Base-by-base conservation (phyloP, 2,113 vertebrate species). In the Pomatorhinus ruficollis region DNA sequence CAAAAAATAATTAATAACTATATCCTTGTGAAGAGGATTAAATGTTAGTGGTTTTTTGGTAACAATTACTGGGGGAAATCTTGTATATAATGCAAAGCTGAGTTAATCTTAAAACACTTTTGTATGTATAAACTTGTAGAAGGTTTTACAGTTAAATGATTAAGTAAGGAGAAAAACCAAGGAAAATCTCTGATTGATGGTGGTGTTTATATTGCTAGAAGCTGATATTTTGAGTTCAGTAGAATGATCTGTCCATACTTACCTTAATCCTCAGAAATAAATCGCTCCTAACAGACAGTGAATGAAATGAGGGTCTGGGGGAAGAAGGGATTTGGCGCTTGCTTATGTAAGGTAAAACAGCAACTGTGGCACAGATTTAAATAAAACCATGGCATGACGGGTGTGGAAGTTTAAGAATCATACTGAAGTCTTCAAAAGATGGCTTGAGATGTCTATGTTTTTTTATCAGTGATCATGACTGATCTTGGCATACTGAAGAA, bases 1-100 rank as follows among this genome's bases (percentile, higher is more conserved):
- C 39, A 95, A 76, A 93, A 95, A 96, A 94, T 90, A 95, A 97
- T 96, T 95, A 95, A 66, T 83, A 96, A 80, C 37, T 78, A 42
- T 91, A 86, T 88, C 45, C 42, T 19, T 77, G 81, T 61, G 91
- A 90, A 79, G 15, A 90, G 12, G 33, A 75, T 59, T 95, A 65
- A 70, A 93, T 31, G 9, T 56, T 63, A 93, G 33, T 8, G 18
- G 0, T 2, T 47, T 94, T 87, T 95, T 92, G 40, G 37, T 89
- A 94, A 80, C 45, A 49, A 65, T 93, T 94, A 92, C 66, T 94
- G 85, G 53, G 81, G 54, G 33, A 79, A 77, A 63, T 91, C 53
- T 76, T 90, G 25, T 89, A 50, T 57, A n/a, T 76, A 60, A 93
- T 85, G 25, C 44, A 97, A 68, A 93, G 68, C 25, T 78, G 80